Evolutionary conservation across 2,797 vertebrate genomes (phyloP).

Genomic region (Dallia pectoralis): DNA sequence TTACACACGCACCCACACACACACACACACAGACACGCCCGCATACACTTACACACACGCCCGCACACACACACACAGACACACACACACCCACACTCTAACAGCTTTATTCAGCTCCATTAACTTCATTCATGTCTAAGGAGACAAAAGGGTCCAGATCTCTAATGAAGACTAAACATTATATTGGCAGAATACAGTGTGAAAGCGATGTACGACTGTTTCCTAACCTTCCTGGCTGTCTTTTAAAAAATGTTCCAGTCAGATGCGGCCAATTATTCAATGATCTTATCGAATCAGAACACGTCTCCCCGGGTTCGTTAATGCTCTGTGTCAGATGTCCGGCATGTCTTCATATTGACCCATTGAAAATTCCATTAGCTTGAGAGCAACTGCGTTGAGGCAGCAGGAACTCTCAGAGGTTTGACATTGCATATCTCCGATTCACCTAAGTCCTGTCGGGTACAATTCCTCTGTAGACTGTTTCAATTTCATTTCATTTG

Average conservation of each 20-base stretch:
- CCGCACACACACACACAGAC: constrained; percentile 27
- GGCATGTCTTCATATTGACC: constrained; percentile 61
- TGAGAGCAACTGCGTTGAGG: constrained; percentile 51
- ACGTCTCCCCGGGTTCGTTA: constrained; percentile 63
- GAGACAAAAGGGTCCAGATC: constrained; percentile 64
- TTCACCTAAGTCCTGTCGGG: constrained; percentile 34
- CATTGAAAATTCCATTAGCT: constrained; percentile 65
- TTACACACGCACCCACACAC: constrained; percentile 47
- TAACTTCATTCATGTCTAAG: constrained; percentile 63
- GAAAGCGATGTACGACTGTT: constrained; percentile 33
- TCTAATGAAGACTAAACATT: constrained; percentile 65
- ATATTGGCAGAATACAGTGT: constrained; percentile 64
- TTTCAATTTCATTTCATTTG: constrained; percentile 59
- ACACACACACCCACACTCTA: constrained; percentile 28
- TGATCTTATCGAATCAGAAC: constrained; percentile 60
- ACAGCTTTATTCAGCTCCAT: constrained; percentile 69
- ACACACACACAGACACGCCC: neutral
- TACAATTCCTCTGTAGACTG: constrained; percentile 28
- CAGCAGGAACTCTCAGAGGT: constrained; percentile 59
- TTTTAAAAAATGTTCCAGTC: constrained; percentile 63
- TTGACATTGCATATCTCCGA: constrained; percentile 51
- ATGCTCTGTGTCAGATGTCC: constrained; percentile 64
- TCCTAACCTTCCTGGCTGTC: constrained; percentile 62
- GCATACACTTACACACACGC: constrained; percentile 14
- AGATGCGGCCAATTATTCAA: constrained; percentile 64